A percentile compares a stretch with the other conserved stretches of the same genome.
phyloP scores from a whole-genome alignment of 2,797 vertebrate species.

The Oryzias dopingdopingensis region DNA sequence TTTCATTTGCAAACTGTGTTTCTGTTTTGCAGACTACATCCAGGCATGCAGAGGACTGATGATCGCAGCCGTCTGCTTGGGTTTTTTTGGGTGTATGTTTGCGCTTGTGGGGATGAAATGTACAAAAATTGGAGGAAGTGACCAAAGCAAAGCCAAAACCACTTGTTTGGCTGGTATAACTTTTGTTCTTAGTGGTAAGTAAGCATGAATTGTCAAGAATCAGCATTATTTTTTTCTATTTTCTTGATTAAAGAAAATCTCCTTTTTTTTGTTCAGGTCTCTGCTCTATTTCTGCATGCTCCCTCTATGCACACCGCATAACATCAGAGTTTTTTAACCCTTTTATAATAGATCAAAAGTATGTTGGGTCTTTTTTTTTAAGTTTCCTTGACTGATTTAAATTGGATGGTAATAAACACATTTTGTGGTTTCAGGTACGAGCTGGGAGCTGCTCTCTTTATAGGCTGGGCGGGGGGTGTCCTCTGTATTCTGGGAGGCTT shows the following conservation, averaged over 20 bases:
- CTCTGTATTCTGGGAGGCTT: conserved; percentile 77
- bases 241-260: not conserved
- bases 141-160: conserved; percentile 87
- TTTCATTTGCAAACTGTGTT: not conserved
- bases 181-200: conserved; percentile 91
- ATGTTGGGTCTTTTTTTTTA: conserved; percentile 59
- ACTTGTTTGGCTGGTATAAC: conserved; percentile 85
- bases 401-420: not conserved
- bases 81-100: conserved; percentile 87
- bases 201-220: conserved; percentile 1
- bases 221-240: not conserved
- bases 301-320: conserved; percentile 93
- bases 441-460: conserved; percentile 81
- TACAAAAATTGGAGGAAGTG: conserved; percentile 91
- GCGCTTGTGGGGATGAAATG: conserved; percentile 96
- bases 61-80: conserved; percentile 89
- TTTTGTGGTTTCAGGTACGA: conserved; percentile 74
- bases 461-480: conserved; percentile 81
- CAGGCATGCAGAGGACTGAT: conserved; percentile 94
- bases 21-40: conserved; percentile 85
- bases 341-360: conserved; percentile 91
- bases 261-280: conserved; percentile 75
- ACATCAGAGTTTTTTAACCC: conserved; percentile 96
- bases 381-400: not conserved
- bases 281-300: conserved; percentile 89